Base-by-base conservation (phyloP, 2,797 vertebrate genomes). In the Octomys mimax region DNA sequence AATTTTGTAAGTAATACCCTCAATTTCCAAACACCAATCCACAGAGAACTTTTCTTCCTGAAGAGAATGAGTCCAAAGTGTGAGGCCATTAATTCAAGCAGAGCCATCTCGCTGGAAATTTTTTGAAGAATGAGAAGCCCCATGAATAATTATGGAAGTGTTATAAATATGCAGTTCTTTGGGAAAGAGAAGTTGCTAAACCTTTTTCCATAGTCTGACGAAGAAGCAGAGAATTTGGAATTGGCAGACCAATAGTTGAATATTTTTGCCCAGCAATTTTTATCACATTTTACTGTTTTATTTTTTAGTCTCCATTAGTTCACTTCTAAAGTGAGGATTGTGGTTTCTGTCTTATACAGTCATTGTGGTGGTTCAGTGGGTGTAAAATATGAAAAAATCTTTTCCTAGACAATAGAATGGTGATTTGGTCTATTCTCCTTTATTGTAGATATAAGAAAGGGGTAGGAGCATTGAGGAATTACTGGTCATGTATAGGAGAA, bases 181-280 rank as follows among this genome's bases (percentile, higher is more conserved):
- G 68, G 52, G 68, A 95, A 94, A 87, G 1, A 9, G 31, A 85
- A 79, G 82, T 33, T 66, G 64, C 26, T 79, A 28, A 81, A 52
- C 4, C 13, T 75, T 33, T 88, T 71, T 73, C 31, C 3, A 13
- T 59, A 90, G 5, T 7, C 46, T 95, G 14, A 11, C 28, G 6
- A 92, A 87, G 18, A 21, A 75, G 4, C 24, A 64, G 2, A 33
- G 16, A 12, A 31, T 94, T 95, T 39, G n/a, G 52, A 70, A 82
- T 94, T 31, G 84, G 8, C 21, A 90, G 93, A 93, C 96, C 33
- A 82, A 6, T 91, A 90, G 64, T 77, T 92, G 57, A 96, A 92
- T 52, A 26, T 85, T 87, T 12, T 90, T 89, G 13, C 26, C n/a
- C 42, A 90, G 13, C 81, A 64, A 24, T 89, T 94, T 84, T 93